phyloP scores from a whole-genome alignment of 2,797 vertebrate genomes.

The Eptatretus atami region DNA sequence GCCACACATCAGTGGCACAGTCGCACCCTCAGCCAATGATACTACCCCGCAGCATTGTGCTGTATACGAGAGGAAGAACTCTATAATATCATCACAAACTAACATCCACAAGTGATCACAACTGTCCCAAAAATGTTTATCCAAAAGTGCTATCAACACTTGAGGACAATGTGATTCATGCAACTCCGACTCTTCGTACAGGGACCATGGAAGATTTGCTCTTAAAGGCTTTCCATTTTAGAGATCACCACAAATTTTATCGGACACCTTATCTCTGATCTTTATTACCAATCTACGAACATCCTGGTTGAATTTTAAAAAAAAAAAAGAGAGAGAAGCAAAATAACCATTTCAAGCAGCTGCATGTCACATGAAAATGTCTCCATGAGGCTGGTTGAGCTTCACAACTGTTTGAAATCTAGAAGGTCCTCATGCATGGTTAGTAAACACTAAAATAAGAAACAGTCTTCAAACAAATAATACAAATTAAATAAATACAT shows the following conservation, averaged over 20 bases:
- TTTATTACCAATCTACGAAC: too few relatives aligned
- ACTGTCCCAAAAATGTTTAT: too few relatives aligned
- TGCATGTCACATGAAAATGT: constrained; percentile 7
- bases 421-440: not conserved
- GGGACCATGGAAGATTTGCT: not conserved
- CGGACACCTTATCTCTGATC: too few relatives aligned
- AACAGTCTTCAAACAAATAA: constrained; percentile 5
- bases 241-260: too few relatives aligned
- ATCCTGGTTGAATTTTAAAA: too few relatives aligned
- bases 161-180: too few relatives aligned
- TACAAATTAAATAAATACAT: constrained; percentile 4
- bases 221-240: not conserved
- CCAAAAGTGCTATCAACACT: too few relatives aligned
- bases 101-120: not conserved
- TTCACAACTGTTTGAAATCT: constrained; percentile 4
- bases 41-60: too few relatives aligned
- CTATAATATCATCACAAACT: not conserved
- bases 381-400: constrained; percentile 8
- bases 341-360: too few relatives aligned
- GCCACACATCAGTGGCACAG: too few relatives aligned
- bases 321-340: too few relatives aligned
- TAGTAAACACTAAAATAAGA: not conserved
- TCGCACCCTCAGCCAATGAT: too few relatives aligned
- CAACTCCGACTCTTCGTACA: not conserved
- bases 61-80: not conserved